phyloP scores from a whole-genome alignment of 2,797 vertebrate species.

The Kryptopterus vitreolus region DNA sequence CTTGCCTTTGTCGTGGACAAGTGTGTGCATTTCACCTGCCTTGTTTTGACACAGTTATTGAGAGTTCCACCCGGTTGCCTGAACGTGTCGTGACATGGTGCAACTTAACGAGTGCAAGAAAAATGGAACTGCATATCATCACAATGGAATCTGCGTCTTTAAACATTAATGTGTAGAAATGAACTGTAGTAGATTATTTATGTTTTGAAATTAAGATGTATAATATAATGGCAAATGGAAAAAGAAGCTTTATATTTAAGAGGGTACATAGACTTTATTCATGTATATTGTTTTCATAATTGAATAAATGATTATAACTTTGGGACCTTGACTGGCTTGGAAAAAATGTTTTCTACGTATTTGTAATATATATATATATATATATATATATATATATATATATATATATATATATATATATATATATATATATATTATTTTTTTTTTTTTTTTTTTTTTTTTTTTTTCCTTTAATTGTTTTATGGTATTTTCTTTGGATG shows the following conservation, averaged over 20 bases:
- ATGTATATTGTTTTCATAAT: conserved; percentile 29
- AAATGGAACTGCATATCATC: conserved; percentile 51
- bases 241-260: conserved; percentile 17
- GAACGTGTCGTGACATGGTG: conserved; percentile 3
- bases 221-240: background rate
- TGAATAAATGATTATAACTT: conserved; percentile 48
- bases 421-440: too few relatives aligned
- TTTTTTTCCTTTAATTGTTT: too few relatives aligned
- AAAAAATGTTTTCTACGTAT: too few relatives aligned
- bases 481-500: too few relatives aligned
- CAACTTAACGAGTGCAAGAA: conserved; percentile 4
- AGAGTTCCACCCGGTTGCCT: background rate
- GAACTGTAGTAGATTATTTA: conserved; percentile 1
- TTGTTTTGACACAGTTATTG: background rate
- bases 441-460: too few relatives aligned
- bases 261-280: conserved; percentile 11
- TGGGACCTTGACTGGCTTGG: conserved; percentile 12
- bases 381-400: too few relatives aligned
- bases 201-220: conserved; percentile 26
- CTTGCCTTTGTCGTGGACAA: conserved; percentile 13
- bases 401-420: too few relatives aligned
- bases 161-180: background rate
- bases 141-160: conserved; percentile 41
- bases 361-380: too few relatives aligned
- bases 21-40: conserved; percentile 14